Evolutionary conservation across 2,888 invertebrate genomes (phyloP), one percentile per base, ranked within the genome.

Genomic region (Amphiduros pacificus): DNA sequence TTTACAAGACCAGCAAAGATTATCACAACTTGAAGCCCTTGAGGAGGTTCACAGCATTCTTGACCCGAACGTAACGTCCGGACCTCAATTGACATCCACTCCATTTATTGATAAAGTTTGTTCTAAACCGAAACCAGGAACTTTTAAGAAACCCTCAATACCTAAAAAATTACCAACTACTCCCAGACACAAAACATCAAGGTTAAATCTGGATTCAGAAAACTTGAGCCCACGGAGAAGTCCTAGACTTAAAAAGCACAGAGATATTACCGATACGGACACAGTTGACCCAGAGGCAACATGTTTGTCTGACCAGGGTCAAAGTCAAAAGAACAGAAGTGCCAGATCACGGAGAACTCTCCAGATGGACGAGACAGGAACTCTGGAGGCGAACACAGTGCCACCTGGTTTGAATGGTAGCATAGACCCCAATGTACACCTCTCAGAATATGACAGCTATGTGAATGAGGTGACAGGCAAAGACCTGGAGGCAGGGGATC

Each of bases 101-200:
- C 58, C 58, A 5, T 51, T 6, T 26, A 24, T 36, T 11, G 14
- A n/a, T 4, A 49, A 44, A 24, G 28, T 5, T 14, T 17, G 9
- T 11, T 48, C 49, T 9, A 27, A 24, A 24, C 24, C 20, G 2
- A 26, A 51, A 27, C 5, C 6, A 9, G 44, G 22, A 9, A 17
- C 44, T 20, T 44, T 56, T 24, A 56, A 56, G 48, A 56, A 56
- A 24, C 56, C 56, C 14, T 44, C 41, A 41, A 44, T 29, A 20
- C 44, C 44, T n/a, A 44, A 44, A 17, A 44, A 44, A 44, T n/a
- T 44, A 5, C 56, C 56, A 5, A 56, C 56, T 1, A 56, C 56
- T 9, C 56, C 56, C 11, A 56, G 48, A 48, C 29, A 20, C 22
- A 44, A 44, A 1, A 41, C 2, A 40, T 40, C 41, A 1, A 40